Conservation (phyloP, 1,140 invertebrate genomes). For the Caenorhabditis latens region DNA sequence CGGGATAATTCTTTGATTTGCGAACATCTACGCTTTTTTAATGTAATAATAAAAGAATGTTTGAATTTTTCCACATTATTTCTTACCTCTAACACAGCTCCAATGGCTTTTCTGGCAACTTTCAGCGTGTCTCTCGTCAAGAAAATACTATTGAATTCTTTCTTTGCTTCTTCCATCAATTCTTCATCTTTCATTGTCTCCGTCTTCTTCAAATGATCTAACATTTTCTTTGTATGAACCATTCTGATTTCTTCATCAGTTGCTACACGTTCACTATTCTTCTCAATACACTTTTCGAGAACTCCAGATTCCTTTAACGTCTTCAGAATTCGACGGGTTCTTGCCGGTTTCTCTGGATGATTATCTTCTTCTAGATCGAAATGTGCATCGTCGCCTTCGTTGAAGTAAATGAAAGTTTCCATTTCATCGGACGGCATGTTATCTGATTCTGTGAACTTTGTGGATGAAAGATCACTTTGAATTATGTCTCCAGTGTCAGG, state of each 20-base stretch:
- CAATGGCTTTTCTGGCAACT: conserved; percentile 13
- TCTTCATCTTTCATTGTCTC: conserved; percentile 20
- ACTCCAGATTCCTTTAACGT: conserved; percentile 21
- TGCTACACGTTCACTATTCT: background rate
- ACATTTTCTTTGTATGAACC: conserved; percentile 41
- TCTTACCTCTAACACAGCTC: background rate
- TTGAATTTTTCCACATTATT: background rate
- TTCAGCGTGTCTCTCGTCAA: conserved; percentile 25
- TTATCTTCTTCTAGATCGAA: conserved; percentile 32
- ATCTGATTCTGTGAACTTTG: background rate
- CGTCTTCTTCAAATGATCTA: conserved; percentile 11
- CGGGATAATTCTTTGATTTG: too few species aligned
- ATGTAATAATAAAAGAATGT: background rate
- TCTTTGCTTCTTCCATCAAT: conserved; percentile 35
- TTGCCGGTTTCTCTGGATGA: conserved; percentile 34
- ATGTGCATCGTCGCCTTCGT: conserved; percentile 35
- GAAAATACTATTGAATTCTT: conserved; percentile 32
- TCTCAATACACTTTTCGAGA: background rate
- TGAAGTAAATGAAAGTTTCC: conserved; percentile 31
- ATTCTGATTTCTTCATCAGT: conserved; percentile 37
- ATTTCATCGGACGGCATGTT: background rate
- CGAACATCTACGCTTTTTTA: too few species aligned
- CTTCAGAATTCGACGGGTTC: conserved; percentile 17
- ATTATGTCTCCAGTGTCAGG: conserved; percentile 2
- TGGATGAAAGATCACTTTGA: background rate